Base-by-base conservation (phyloP, 2,888 invertebrate genomes). In the Eupithecia centaureata region DNA sequence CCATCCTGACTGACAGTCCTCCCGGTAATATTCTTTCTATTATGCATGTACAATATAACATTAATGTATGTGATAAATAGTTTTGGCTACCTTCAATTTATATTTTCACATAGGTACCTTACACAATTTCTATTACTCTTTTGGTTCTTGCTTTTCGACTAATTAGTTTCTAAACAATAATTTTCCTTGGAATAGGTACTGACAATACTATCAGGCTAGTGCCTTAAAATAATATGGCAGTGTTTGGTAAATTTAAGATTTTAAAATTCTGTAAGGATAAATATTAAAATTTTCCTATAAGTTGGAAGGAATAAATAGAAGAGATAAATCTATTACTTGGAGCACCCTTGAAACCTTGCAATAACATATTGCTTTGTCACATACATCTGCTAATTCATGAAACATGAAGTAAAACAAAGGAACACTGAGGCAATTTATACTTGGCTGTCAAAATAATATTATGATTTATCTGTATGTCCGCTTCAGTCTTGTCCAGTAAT, bases 1-100 rank as follows among this genome's bases (percentile, higher is more conserved):
- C 96, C 32, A 95, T 95, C 77, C 94, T 95, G 72, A 95, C 95
- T 59, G 95, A 95, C 78, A 95, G 95, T 84, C 95, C 95, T 72
- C 94, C 94, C 83, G 94, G 94, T 94, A 77, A 86, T 30, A 47
- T 38, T 32, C 13, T 35, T 33, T 47, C 25, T 54, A 28, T 28
- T 30, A 56, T 52, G 27, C 30, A 28, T 56, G 15, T 27, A 28
- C 8, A 18, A 47, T 22, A 12, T 47, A 47, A 47, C 10, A 10
- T 47, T 22, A 22, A 22, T 47, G 18, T 47, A 22, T 22, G 12
- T 47, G 18, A 42, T 47, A 10, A 18, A 1, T n/a, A 4, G 22
- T 42, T 42, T 12, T 22, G 18, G 12, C 22, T 12, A 8, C 42
- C 10, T 38, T 15, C n/a, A 8, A 22, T 8, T 42, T 13, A 38